Conservation (phyloP, 2,888 invertebrate genomes). For the Asteroscopus sphinx region DNA sequence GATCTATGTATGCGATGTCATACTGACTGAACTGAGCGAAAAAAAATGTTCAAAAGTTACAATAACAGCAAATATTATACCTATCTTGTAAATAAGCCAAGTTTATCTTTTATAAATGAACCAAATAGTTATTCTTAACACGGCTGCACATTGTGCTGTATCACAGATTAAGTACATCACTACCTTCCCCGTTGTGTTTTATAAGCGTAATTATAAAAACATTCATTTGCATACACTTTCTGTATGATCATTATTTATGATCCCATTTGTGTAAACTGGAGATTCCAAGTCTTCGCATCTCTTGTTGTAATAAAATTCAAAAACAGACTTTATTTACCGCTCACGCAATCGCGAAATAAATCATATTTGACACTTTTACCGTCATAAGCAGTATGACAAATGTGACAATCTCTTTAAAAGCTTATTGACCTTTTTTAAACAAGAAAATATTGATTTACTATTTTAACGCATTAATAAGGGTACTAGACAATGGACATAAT, state of each 20-base stretch:
- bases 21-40: too few relatives aligned
- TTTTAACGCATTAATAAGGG: too few relatives aligned
- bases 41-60: too few relatives aligned
- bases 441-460: not conserved
- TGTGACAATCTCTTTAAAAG: conserved; percentile 5
- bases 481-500: too few relatives aligned
- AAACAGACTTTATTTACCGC: not conserved
- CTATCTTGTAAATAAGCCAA: too few relatives aligned
- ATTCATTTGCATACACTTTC: conserved; percentile 16
- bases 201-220: conserved; percentile 3
- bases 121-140: too few relatives aligned
- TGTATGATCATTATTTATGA: conserved; percentile 2
- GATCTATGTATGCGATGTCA: too few relatives aligned
- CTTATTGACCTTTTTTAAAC: conserved; percentile 1
- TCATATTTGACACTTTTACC: conserved; percentile 26
- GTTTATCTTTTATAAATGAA: too few relatives aligned
- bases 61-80: too few relatives aligned
- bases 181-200: too few relatives aligned
- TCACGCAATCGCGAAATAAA: conserved; percentile 22
- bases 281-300: not conserved
- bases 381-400: conserved; percentile 6
- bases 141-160: too few relatives aligned
- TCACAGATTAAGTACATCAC: too few relatives aligned
- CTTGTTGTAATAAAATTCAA: conserved; percentile 7
- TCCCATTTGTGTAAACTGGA: conserved; percentile 1